Evolutionary conservation across 1,140 invertebrate species (phyloP).

Genomic region (Drosophila bifasciata): DNA sequence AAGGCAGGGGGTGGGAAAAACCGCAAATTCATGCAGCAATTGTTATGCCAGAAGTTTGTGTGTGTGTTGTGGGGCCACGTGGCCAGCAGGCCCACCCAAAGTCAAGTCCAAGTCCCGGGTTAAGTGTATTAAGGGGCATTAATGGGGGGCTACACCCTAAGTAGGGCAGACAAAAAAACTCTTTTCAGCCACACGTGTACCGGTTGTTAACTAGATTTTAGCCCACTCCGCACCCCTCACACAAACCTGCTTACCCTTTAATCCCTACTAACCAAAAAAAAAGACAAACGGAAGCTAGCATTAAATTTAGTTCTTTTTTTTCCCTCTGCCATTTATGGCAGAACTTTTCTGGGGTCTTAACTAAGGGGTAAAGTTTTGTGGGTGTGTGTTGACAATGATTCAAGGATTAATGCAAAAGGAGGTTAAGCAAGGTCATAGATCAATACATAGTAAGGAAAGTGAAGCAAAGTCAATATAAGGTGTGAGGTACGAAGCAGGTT

Average conservation of each 20-base stretch:
- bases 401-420: no score
- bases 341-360: constrained; percentile 31
- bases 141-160: constrained; percentile 50
- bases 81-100: constrained; percentile 16
- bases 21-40: constrained; percentile 74
- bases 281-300: background rate
- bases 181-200: constrained; percentile 59
- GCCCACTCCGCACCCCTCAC: background rate
- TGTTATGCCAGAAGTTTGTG: constrained; percentile 66
- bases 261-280: no score
- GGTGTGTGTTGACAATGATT: no score
- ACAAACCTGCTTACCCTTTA: no score
- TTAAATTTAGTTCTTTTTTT: constrained; percentile 44
- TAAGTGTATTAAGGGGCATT: constrained; percentile 72
- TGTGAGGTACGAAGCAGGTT: no score
- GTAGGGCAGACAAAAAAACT: constrained; percentile 25
- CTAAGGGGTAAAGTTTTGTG: constrained; percentile 26
- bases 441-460: no score
- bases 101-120: constrained; percentile 41
- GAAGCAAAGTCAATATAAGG: no score
- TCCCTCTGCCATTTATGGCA: constrained; percentile 29
- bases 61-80: constrained; percentile 55
- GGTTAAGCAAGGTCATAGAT: no score
- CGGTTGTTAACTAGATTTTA: constrained; percentile 61
- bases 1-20: constrained; percentile 27